These are phyloP conservation scores for Sycophaga agraensis DNA, from an alignment of 1,140 invertebrate genomes.

Conservation along the genomic window DNA sequence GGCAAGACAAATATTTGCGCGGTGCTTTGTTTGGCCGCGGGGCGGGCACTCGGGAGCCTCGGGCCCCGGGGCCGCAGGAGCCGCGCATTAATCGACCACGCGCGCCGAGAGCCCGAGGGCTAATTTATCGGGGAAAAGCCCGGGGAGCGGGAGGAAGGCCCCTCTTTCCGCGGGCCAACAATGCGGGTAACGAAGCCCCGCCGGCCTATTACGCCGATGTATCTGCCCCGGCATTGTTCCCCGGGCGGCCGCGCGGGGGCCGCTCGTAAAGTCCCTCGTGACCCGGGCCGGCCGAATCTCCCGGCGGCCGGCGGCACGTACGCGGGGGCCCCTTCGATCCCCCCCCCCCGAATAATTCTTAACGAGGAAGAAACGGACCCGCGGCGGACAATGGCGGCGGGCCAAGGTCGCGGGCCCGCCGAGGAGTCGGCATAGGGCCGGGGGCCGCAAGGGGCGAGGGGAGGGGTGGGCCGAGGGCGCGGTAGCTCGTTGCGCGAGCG, in stretches of 20 bases:
- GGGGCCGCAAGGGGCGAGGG: too few relatives aligned
- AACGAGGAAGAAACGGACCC: slow-evolving; percentile 37
- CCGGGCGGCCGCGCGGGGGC: slow-evolving; percentile 31
- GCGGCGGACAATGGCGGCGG: too few relatives aligned
- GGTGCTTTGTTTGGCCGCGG: too few relatives aligned
- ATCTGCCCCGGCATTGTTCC: slow-evolving; percentile 50
- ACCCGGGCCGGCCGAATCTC: slow-evolving; percentile 31
- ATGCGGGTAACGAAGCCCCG: slow-evolving; percentile 51
- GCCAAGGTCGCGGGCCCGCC: too few relatives aligned
- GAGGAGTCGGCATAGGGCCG: too few relatives aligned
- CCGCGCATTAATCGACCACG: too few relatives aligned
- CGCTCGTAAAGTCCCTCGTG: slow-evolving; percentile 43
- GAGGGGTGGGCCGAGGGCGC: not conserved
- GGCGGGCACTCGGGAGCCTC: too few relatives aligned
- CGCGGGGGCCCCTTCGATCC: slow-evolving; percentile 37
- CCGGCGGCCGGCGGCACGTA: slow-evolving; percentile 6
- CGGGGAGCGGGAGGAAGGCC: too few relatives aligned
- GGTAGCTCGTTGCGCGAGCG: not conserved
- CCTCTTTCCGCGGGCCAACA: slow-evolving; percentile 41
- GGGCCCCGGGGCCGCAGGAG: slow-evolving; percentile 27
- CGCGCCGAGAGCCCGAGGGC: too few relatives aligned
- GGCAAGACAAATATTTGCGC: too few relatives aligned
- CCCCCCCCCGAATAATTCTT: slow-evolving; percentile 51
- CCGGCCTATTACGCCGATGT: slow-evolving; percentile 49
- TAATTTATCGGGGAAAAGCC: too few relatives aligned